Percentiles rank a stretch among this genome's conserved stretches.
Conservation (phyloP, 2,888 invertebrate genomes). For the Eremobia ochroleuca region DNA sequence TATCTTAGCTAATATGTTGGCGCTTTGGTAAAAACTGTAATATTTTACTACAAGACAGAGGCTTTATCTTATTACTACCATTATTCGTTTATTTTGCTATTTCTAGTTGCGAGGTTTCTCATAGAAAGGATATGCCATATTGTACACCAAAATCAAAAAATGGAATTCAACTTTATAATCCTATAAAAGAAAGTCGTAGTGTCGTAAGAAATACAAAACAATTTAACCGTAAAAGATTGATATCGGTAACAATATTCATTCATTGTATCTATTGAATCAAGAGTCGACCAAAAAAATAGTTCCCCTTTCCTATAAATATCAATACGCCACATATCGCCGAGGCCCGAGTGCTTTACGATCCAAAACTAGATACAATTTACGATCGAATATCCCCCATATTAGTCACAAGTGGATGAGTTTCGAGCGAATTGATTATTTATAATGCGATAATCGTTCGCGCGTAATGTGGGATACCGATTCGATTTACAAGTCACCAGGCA, state of each 20-base stretch:
- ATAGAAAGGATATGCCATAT: background rate
- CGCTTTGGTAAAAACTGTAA: no score
- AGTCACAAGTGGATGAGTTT: constrained; percentile 68
- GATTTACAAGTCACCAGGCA: constrained; percentile 47
- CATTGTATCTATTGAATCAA: constrained; percentile 53
- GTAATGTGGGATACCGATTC: constrained; percentile 69
- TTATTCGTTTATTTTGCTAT: no score
- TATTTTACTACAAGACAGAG: no score
- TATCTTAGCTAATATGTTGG: no score
- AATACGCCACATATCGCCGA: constrained; percentile 51
- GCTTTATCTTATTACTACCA: no score
- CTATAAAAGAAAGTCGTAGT: constrained; percentile 22
- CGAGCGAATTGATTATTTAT: constrained; percentile 68
- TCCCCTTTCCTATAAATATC: constrained; percentile 55
- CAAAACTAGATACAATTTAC: constrained; percentile 69
- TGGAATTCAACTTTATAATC: background rate
- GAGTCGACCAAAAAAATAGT: constrained; percentile 36
- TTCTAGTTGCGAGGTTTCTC: background rate
- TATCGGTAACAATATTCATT: constrained; percentile 57
- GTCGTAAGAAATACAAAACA: constrained; percentile 45
- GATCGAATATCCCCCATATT: constrained; percentile 63
- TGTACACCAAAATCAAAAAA: background rate
- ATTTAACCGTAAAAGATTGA: constrained; percentile 65
- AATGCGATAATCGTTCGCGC: constrained; percentile 65
- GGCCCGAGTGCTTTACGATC: constrained; percentile 69